phyloP scores from a whole-genome alignment of 1,140 invertebrate species.

The Chlorops oryzae region DNA sequence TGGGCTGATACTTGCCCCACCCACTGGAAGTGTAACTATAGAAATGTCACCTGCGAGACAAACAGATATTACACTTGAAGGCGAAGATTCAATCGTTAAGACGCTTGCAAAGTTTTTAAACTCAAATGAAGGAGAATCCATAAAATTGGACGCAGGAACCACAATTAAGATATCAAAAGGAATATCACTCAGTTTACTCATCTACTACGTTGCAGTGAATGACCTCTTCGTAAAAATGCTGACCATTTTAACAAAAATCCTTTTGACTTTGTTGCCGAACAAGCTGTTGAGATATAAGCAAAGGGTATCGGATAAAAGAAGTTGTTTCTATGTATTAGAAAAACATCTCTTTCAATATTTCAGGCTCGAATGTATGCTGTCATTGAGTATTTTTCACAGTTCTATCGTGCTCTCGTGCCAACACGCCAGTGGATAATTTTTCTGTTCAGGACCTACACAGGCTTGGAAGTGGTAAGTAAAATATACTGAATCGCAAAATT shows the following conservation, averaged over 20 bases:
- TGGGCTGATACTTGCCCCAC: slow-evolving; percentile 32
- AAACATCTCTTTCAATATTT: slow-evolving; percentile 1
- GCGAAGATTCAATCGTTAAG: background rate
- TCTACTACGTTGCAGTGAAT: slow-evolving; percentile 79
- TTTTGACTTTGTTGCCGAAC: slow-evolving; percentile 68
- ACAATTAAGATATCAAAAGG: slow-evolving; percentile 15
- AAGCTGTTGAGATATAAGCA: slow-evolving; percentile 67
- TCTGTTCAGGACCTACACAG: slow-evolving; percentile 53
- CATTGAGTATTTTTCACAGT: slow-evolving; percentile 74
- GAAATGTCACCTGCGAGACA: slow-evolving; percentile 8
- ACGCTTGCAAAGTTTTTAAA: too few species aligned
- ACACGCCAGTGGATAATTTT: slow-evolving; percentile 83
- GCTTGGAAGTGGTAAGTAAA: slow-evolving; percentile 28
- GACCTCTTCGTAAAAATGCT: slow-evolving; percentile 81
- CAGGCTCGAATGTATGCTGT: slow-evolving; percentile 85
- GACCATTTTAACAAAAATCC: slow-evolving; percentile 72
- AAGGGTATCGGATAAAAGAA: slow-evolving; percentile 56
- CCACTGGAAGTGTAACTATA: slow-evolving; percentile 15
- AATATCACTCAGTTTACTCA: slow-evolving; percentile 57
- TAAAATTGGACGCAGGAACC: slow-evolving; percentile 33
- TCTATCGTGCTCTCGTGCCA: slow-evolving; percentile 72
- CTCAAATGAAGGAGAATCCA: too few species aligned
- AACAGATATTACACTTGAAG: too few species aligned
- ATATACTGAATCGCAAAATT: too few species aligned
- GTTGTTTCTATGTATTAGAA: background rate